Conservation (phyloP, 92 coral and sea anemone species). For the Bergia puertoricense region DNA sequence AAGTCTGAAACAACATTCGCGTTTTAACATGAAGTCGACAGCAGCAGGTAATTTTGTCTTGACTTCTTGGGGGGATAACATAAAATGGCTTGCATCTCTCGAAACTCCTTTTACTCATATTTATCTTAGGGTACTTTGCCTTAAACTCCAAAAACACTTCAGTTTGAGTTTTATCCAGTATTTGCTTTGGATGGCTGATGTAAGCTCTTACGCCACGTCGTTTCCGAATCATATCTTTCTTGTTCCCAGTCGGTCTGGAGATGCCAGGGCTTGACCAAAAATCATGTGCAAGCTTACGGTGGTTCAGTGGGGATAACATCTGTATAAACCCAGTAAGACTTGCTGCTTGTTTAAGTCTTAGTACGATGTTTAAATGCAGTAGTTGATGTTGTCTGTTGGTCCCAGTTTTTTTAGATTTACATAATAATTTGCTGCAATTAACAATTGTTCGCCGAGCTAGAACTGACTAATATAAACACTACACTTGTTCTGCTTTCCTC, state of each 20-base stretch:
- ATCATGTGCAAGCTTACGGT: constrained; percentile 51
- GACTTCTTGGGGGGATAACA: constrained; percentile 50
- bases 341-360: constrained; percentile 27
- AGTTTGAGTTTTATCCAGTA: constrained; percentile 65
- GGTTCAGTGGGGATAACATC: constrained; percentile 46
- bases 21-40: constrained; percentile 60
- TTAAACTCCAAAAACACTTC: constrained; percentile 66
- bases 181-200: constrained; percentile 56
- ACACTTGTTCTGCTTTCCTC: neutral
- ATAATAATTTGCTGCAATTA: no score
- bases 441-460: no score
- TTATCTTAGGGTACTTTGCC: constrained; percentile 52
- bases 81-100: constrained; percentile 68
- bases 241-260: constrained; percentile 68
- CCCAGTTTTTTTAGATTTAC: constrained; percentile 4
- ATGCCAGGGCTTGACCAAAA: constrained; percentile 62
- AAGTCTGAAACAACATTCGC: constrained; percentile 46
- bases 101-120: constrained; percentile 58
- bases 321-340: constrained; percentile 39
- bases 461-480: no score
- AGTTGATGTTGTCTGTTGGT: constrained; percentile 40
- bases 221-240: constrained; percentile 49
- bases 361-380: constrained; percentile 26
- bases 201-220: constrained; percentile 52
- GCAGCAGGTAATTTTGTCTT: constrained; percentile 57